phyloP scores from a whole-genome alignment of 2,888 invertebrate species.

The Drosophila planitibia region DNA sequence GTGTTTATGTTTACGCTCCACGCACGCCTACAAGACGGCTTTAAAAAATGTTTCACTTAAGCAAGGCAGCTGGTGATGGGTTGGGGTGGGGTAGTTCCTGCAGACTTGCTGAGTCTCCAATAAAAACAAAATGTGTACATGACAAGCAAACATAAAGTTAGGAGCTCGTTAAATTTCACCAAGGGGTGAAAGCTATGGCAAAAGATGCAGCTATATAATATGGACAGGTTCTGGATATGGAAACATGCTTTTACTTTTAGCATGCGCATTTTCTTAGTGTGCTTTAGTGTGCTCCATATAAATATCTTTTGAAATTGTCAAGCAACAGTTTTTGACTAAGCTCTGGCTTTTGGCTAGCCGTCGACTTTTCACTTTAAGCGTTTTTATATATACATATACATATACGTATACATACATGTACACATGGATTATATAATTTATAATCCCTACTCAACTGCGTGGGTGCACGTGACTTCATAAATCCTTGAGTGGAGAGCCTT shows the following conservation, averaged over 20 bases:
- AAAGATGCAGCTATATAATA: conserved; percentile 31
- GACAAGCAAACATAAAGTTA: conserved; percentile 82
- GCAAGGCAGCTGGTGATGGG: conserved; percentile 14
- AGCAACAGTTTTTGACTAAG: conserved; percentile 47
- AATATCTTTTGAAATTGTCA: conserved; percentile 37
- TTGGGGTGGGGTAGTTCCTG: neutral
- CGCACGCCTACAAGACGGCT: conserved; percentile 43
- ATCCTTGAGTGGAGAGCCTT: conserved; percentile 21
- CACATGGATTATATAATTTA: conserved; percentile 41
- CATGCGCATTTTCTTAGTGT: neutral
- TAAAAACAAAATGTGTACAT: conserved; percentile 79
- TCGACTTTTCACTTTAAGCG: conserved; percentile 16
- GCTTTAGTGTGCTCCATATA: neutral
- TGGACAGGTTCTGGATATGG: conserved; percentile 26
- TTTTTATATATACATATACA: conserved; percentile 23
- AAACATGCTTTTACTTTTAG: conserved; percentile 65
- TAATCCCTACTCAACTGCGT: conserved; percentile 46
- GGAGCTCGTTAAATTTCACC: conserved; percentile 78
- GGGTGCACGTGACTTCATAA: conserved; percentile 63
- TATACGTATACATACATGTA: conserved; percentile 19
- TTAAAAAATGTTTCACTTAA: conserved; percentile 81
- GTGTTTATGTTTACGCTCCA: conserved; percentile 7
- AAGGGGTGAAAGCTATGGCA: conserved; percentile 59
- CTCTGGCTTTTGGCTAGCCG: neutral
- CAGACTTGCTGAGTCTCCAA: conserved; percentile 46